Percentiles rank a stretch among this genome's conserved stretches.
Conservation (phyloP, 2,888 invertebrate species). For the Drosophila sordidapex region DNA sequence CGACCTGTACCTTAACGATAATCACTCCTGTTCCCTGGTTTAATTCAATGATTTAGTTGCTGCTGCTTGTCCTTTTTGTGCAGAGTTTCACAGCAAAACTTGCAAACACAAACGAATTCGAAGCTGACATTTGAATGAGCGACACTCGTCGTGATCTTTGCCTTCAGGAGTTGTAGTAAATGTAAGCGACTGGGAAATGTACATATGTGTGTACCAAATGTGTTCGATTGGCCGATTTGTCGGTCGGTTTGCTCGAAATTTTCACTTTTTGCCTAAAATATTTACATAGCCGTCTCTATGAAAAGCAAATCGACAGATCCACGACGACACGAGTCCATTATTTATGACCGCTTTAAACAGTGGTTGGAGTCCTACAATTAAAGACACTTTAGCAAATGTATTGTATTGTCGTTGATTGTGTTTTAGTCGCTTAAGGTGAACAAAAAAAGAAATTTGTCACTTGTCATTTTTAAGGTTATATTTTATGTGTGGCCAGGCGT, state of each 20-base stretch:
- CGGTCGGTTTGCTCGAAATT: slow-evolving; percentile 41
- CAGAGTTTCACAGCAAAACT: slow-evolving; percentile 45
- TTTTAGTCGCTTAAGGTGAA: slow-evolving; percentile 64
- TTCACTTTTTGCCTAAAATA: slow-evolving; percentile 65
- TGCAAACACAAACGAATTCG: slow-evolving; percentile 30
- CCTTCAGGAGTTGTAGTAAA: slow-evolving; percentile 26
- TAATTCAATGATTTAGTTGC: slow-evolving; percentile 12
- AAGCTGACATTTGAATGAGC: slow-evolving; percentile 48
- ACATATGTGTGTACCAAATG: slow-evolving; percentile 48
- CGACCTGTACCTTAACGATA: slow-evolving; percentile 6
- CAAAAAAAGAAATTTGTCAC: slow-evolving; percentile 79
- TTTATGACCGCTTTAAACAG: slow-evolving; percentile 9
- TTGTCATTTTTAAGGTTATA: slow-evolving; percentile 80
- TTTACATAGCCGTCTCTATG: slow-evolving; percentile 60
- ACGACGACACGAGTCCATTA: slow-evolving; percentile 33
- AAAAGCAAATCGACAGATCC: slow-evolving; percentile 34
- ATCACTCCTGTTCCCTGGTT: slow-evolving; percentile 9
- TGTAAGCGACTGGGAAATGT: slow-evolving; percentile 16
- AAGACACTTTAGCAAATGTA: slow-evolving; percentile 36
- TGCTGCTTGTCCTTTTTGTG: slow-evolving; percentile 24
- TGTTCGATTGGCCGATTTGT: slow-evolving; percentile 15
- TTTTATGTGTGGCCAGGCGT: slow-evolving; percentile 63
- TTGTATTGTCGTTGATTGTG: slow-evolving; percentile 43
- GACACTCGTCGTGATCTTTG: slow-evolving; percentile 34
- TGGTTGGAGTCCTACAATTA: slow-evolving; percentile 1